Percentiles rank a stretch among this genome's conserved stretches.
These are phyloP conservation scores for Bucorvus abyssinicus DNA, from an alignment of 2,797 vertebrate species.

Conservation along the genomic window DNA sequence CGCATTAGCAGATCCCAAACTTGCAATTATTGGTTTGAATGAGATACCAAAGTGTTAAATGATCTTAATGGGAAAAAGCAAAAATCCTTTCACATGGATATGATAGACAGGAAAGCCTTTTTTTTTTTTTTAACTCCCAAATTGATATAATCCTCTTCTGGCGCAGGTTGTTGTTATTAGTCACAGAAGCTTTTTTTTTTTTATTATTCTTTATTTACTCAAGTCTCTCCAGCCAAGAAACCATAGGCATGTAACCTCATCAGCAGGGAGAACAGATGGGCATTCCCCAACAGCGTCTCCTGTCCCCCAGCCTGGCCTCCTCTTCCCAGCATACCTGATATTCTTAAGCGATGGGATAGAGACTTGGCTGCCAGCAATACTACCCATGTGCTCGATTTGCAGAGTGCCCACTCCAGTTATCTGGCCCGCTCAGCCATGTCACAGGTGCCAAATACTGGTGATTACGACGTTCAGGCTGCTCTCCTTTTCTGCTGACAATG, in stretches of 20 bases:
- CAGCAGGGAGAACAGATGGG: conserved; percentile 35
- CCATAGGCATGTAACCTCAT: conserved; percentile 12
- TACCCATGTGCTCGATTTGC: neutral
- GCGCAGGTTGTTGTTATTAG: neutral
- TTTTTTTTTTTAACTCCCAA: neutral
- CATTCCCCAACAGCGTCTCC: conserved; percentile 12
- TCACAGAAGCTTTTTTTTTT: neutral
- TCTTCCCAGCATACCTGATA: neutral
- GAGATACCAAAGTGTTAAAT: neutral
- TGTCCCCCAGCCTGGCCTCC: neutral
- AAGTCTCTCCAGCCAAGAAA: conserved; percentile 34
- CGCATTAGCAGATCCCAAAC: neutral
- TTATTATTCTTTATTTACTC: conserved; percentile 4
- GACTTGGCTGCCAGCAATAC: neutral
- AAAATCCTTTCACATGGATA: neutral
- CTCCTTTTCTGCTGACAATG: neutral
- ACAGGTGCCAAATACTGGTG: neutral
- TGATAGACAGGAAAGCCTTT: neutral
- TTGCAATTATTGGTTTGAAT: neutral
- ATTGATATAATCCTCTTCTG: neutral
- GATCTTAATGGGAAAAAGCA: neutral
- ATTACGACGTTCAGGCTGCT: neutral
- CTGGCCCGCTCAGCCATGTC: neutral
- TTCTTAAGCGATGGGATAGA: neutral
- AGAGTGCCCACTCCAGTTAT: neutral